These are phyloP conservation scores for Kryptolebias marmoratus DNA, from an alignment of 2,113 vertebrate genomes.

Conservation along the genomic window DNA sequence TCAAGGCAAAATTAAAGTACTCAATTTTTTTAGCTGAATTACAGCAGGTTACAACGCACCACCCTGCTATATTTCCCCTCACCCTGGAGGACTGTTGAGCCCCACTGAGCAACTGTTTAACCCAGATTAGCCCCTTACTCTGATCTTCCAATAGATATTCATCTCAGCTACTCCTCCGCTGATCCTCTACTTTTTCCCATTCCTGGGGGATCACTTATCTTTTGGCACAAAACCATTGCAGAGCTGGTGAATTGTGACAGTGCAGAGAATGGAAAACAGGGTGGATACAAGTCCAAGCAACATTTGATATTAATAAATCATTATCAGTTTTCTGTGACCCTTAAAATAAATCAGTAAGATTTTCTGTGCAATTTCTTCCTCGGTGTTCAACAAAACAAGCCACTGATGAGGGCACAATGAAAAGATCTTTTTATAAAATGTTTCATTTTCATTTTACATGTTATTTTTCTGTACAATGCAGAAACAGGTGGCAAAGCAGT, in stretches of 20 bases:
- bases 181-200: constrained; percentile 36
- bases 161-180: constrained; percentile 57
- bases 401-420: background rate
- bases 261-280: background rate
- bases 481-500: too few species aligned
- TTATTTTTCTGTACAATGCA: too few species aligned
- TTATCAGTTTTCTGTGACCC: constrained; percentile 35
- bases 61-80: constrained; percentile 20
- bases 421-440: too few species aligned
- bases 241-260: constrained; percentile 36
- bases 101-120: constrained; percentile 61
- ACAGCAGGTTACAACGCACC: constrained; percentile 26
- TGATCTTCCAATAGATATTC: constrained; percentile 73
- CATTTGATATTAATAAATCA: constrained; percentile 60
- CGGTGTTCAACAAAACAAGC: background rate
- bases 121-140: constrained; percentile 64
- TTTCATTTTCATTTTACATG: too few species aligned
- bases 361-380: constrained; percentile 6
- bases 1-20: too few species aligned
- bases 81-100: constrained; percentile 40
- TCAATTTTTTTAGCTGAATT: background rate
- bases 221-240: constrained; percentile 40
- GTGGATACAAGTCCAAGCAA: constrained; percentile 36
- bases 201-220: constrained; percentile 58
- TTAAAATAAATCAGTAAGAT: constrained; percentile 11